These are phyloP conservation scores for Halcyon badia DNA, from an alignment of 2,797 vertebrate species.

Conservation along the genomic window DNA sequence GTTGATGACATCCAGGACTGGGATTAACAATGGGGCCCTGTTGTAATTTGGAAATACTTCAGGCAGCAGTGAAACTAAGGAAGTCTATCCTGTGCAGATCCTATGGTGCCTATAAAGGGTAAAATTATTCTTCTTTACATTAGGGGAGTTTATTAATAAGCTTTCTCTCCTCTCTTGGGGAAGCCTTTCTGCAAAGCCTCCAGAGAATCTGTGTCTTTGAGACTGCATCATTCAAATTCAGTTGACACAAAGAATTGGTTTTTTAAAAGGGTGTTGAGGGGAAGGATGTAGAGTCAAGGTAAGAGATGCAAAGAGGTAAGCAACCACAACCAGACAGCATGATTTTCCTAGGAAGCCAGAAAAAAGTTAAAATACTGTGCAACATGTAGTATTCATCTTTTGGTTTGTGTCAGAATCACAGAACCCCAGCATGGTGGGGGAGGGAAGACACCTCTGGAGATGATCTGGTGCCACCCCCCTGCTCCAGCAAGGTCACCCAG, in stretches of 20 bases:
- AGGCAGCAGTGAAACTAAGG: neutral
- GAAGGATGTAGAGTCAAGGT: neutral
- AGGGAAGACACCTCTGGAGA: neutral
- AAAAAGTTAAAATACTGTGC: neutral
- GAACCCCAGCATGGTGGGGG: neutral
- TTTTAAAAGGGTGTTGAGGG: neutral
- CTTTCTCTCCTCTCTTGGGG: neutral
- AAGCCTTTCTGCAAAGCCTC: neutral
- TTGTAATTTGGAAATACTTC: neutral
- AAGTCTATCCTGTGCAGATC: neutral
- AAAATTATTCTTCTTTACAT: neutral
- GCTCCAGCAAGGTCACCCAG: neutral
- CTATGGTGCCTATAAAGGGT: neutral
- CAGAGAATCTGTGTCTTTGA: neutral
- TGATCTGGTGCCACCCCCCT: neutral
- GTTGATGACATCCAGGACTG: neutral
- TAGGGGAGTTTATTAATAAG: neutral
- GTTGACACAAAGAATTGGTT: neutral
- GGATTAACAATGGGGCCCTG: neutral
- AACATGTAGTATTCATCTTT: neutral
- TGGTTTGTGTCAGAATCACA: neutral
- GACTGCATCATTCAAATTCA: neutral
- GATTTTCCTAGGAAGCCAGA: neutral
- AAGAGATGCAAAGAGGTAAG: neutral
- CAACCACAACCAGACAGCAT: fast-evolving